Evolutionary conservation across 2,113 vertebrate species (phyloP).

Genomic region (Scytalopus superciliaris): DNA sequence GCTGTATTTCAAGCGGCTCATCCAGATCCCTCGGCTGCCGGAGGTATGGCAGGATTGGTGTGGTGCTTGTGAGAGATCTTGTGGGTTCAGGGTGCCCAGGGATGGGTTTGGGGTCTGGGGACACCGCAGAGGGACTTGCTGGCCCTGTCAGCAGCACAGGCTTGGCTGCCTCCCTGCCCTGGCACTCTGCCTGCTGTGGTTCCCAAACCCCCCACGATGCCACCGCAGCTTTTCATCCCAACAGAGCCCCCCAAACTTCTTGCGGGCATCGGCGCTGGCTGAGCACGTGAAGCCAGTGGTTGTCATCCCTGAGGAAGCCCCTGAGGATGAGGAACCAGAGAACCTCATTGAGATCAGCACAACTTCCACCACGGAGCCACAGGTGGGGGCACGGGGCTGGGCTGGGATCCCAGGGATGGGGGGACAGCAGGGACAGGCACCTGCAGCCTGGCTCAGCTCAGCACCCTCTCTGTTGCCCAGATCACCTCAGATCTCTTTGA

Average conservation of each 20-base stretch:
- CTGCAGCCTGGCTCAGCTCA: background rate
- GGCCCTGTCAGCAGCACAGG: background rate
- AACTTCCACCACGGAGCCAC: slow-evolving; percentile 53
- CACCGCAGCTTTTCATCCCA: background rate
- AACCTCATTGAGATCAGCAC: slow-evolving; percentile 87
- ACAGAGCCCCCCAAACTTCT: slow-evolving; percentile 89
- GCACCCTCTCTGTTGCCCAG: slow-evolving; percentile 44
- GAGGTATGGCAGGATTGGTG: slow-evolving; percentile 75
- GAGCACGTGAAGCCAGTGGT: slow-evolving; percentile 97
- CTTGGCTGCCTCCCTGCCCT: background rate
- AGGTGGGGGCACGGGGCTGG: slow-evolving; percentile 7
- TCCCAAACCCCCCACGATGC: background rate
- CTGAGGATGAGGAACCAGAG: slow-evolving; percentile 90
- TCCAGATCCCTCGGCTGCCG: slow-evolving; percentile 94
- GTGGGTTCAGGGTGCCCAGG: background rate
- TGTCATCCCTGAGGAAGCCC: slow-evolving; percentile 88
- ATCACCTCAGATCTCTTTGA: slow-evolving; percentile 87
- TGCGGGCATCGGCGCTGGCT: slow-evolving; percentile 89
- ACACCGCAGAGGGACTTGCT: background rate
- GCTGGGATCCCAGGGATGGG: background rate
- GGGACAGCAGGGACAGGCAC: background rate
- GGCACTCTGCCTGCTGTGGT: accelerated
- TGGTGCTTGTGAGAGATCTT: background rate
- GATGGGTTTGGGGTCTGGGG: background rate
- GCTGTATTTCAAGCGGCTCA: slow-evolving; percentile 95